A percentile compares a stretch with the other conserved stretches of the same genome.
phyloP scores from a whole-genome alignment of 37 sponge, comb jelly and placozoan species.

The Aphrocallistes beatrix region DNA sequence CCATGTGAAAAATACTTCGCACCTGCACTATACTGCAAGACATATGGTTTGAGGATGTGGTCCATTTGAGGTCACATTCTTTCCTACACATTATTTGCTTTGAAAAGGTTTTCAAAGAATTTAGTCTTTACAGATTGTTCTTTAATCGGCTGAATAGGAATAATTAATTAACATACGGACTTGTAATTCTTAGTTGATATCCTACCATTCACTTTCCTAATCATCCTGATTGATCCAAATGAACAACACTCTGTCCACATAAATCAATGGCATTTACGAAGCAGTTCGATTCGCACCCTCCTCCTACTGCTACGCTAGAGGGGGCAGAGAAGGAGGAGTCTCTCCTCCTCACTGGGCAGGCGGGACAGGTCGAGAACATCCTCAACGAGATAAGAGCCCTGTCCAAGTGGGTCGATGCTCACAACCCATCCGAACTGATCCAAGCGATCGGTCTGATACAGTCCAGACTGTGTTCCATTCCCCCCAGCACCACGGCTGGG shows the following conservation, averaged over 20 bases:
- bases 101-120: no score
- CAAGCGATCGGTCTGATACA: not conserved
- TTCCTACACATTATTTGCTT: no score
- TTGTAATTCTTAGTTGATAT: not conserved
- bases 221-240: not conserved
- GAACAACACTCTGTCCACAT: no score
- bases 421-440: not conserved
- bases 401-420: not conserved
- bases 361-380: not conserved
- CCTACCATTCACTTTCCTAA: not conserved
- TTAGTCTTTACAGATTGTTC: no score
- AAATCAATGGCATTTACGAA: no score
- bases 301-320: not conserved
- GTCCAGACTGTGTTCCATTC: not conserved
- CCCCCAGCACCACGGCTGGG: not conserved
- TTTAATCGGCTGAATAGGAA: no score
- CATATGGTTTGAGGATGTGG: no score
- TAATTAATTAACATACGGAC: no score
- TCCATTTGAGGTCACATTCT: no score
- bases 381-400: not conserved
- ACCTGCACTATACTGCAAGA: no score
- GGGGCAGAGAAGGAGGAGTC: not conserved
- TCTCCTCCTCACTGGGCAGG: not conserved
- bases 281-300: no score
- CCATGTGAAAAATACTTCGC: no score